Percentiles rank a stretch among this genome's conserved stretches.
Evolutionary conservation across 2,888 invertebrate species (phyloP).

Genomic region (Embidobia sp.): DNA sequence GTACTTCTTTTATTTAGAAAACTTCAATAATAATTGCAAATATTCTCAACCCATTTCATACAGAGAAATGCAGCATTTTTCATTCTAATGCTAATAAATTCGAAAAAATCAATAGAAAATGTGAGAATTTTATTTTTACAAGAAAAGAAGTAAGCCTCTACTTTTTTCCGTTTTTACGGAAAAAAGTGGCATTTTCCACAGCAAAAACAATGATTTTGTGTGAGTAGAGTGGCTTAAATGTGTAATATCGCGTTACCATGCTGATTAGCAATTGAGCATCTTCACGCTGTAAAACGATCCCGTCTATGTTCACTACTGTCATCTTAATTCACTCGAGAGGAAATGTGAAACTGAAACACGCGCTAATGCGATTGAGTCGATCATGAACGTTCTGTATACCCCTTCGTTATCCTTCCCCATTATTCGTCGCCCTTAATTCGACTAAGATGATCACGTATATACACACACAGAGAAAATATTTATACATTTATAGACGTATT

Average conservation of each 20-base stretch:
- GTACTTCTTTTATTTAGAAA: no score
- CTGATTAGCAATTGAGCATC: constrained; percentile 35
- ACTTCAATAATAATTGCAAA: no score
- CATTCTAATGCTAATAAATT: no score
- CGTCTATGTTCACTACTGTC: constrained; percentile 12
- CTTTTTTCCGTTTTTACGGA: no score
- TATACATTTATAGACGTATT: constrained; percentile 57
- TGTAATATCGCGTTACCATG: constrained; percentile 14
- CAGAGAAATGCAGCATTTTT: no score
- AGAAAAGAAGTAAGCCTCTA: no score
- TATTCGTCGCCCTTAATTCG: constrained; percentile 58
- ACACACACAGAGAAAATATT: constrained; percentile 64
- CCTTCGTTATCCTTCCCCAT: constrained; percentile 7
- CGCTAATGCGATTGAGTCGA: constrained; percentile 41
- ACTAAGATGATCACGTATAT: constrained; percentile 61
- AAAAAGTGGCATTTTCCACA: no score
- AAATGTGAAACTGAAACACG: not conserved
- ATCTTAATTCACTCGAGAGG: constrained; percentile 9
- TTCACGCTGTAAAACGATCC: constrained; percentile 16
- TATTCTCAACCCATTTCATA: no score
- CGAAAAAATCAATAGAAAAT: no score
- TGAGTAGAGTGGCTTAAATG: not conserved
- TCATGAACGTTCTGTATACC: constrained; percentile 41
- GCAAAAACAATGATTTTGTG: constrained; percentile 12
- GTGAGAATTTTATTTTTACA: no score